phyloP scores from a whole-genome alignment of 2,888 invertebrate genomes.

The Yponomeuta evonymella region DNA sequence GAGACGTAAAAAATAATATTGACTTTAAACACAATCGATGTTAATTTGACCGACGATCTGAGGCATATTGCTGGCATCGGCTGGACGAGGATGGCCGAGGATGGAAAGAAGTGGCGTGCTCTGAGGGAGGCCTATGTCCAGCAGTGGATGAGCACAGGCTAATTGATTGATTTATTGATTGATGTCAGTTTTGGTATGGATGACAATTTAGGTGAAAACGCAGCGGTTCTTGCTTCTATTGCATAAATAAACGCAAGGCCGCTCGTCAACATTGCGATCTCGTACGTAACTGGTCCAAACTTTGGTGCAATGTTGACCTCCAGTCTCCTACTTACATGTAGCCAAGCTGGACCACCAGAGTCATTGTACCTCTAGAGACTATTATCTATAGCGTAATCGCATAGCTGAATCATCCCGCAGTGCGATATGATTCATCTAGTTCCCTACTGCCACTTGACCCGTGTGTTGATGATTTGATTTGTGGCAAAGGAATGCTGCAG shows the following conservation, averaged over 20 bases:
- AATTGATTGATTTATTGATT: too few relatives aligned
- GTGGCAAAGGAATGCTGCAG: neutral
- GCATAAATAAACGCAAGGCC: neutral
- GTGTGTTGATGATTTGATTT: neutral
- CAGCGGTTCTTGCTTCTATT: neutral
- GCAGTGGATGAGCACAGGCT: too few relatives aligned
- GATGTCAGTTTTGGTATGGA: too few relatives aligned
- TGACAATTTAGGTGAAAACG: neutral
- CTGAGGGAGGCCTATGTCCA: too few relatives aligned
- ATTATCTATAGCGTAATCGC: neutral
- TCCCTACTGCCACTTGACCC: neutral
- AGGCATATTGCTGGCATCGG: too few relatives aligned
- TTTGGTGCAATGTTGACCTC: neutral
- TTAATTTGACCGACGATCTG: too few relatives aligned
- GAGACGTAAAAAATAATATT: too few relatives aligned
- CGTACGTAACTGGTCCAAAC: neutral
- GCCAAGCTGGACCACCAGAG: neutral
- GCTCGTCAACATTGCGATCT: neutral
- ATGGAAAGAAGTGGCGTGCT: too few relatives aligned
- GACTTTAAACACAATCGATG: too few relatives aligned
- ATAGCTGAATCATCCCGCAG: neutral
- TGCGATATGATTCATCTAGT: neutral
- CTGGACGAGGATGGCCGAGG: too few relatives aligned
- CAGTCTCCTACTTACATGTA: neutral
- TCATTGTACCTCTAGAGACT: neutral